Conservation (phyloP, 2,113 vertebrate species). For the Hemichromis elongatus region DNA sequence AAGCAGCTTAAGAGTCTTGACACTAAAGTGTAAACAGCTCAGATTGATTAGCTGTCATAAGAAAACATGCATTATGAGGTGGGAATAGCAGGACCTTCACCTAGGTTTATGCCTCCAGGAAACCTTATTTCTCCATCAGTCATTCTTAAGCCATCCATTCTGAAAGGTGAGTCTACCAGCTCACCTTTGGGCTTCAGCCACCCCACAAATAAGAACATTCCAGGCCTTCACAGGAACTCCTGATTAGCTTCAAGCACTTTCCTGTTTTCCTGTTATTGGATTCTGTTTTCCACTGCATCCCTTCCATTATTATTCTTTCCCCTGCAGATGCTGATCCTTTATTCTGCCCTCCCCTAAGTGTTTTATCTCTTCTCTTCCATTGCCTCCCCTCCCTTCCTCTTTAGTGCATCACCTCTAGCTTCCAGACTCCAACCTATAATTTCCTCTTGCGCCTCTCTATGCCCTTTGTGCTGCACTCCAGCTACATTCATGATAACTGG, state of each 20-base stretch:
- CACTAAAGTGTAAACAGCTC: constrained; percentile 3
- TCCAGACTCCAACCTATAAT: constrained; percentile 45
- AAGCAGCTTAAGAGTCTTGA: neutral
- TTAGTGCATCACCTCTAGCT: constrained; percentile 27
- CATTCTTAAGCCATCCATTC: constrained; percentile 12
- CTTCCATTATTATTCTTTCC: constrained; percentile 17
- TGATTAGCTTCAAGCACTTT: constrained; percentile 45
- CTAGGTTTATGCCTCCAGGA: neutral
- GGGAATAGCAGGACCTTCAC: neutral
- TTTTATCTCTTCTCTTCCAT: constrained; percentile 30
- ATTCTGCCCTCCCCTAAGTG: neutral
- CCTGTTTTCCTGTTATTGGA: constrained; percentile 9
- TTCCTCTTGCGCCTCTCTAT: neutral
- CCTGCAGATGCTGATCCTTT: constrained; percentile 6
- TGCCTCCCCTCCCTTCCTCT: neutral
- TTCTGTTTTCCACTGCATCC: constrained; percentile 28
- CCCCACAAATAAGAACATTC: constrained; percentile 5
- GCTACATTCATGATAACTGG: neutral
- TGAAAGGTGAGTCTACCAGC: constrained; percentile 25
- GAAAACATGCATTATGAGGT: neutral
- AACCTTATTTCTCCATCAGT: neutral
- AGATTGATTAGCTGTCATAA: constrained; percentile 42
- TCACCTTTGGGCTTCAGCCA: constrained; percentile 30
- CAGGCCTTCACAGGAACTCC: constrained; percentile 2
- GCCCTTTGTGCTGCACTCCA: neutral